Evolutionary conservation across 1,140 invertebrate species (phyloP).

Genomic region (Tribolium castaneum): DNA sequence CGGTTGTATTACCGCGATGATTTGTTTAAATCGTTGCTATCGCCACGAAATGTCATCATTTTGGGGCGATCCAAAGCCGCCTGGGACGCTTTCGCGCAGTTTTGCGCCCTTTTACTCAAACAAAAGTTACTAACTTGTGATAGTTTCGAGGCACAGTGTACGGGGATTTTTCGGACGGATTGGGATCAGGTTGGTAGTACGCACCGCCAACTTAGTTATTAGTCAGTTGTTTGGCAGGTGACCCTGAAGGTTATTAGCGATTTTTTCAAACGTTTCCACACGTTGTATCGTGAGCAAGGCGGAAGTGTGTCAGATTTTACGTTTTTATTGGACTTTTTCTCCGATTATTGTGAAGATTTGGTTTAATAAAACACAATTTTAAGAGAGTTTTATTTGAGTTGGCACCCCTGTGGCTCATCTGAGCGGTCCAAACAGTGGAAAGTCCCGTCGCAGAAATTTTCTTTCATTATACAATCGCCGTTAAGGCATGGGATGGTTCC

Average conservation of each 20-base stretch:
- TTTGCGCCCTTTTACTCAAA: conserved; percentile 47
- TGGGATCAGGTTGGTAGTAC: conserved; percentile 52
- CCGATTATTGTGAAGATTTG: conserved; percentile 59
- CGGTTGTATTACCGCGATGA: conserved; percentile 42
- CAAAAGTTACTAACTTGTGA: conserved; percentile 50
- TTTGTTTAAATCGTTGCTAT: conserved; percentile 53
- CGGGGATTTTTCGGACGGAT: conserved; percentile 54
- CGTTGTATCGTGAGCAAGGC: conserved; percentile 25
- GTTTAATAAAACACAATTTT: conserved; percentile 34
- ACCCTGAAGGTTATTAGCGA: conserved; percentile 44
- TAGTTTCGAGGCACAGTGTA: conserved; percentile 58
- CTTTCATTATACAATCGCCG: conserved; percentile 71
- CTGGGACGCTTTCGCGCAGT: conserved; percentile 50
- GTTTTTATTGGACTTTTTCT: conserved; percentile 56
- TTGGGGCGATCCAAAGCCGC: conserved; percentile 39
- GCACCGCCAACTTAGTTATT: background rate
- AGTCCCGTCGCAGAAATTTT: conserved; percentile 73
- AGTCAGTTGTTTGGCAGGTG: conserved; percentile 34
- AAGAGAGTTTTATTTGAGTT: conserved; percentile 42
- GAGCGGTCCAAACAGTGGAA: conserved; percentile 73
- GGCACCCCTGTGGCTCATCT: conserved; percentile 74
- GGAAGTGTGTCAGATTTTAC: conserved; percentile 49
- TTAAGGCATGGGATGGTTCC: conserved; percentile 71
- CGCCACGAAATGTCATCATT: conserved; percentile 52
- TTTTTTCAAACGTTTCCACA: conserved; percentile 49